Conservation (phyloP, 2,888 invertebrate genomes). For the Pegoplata infirma region DNA sequence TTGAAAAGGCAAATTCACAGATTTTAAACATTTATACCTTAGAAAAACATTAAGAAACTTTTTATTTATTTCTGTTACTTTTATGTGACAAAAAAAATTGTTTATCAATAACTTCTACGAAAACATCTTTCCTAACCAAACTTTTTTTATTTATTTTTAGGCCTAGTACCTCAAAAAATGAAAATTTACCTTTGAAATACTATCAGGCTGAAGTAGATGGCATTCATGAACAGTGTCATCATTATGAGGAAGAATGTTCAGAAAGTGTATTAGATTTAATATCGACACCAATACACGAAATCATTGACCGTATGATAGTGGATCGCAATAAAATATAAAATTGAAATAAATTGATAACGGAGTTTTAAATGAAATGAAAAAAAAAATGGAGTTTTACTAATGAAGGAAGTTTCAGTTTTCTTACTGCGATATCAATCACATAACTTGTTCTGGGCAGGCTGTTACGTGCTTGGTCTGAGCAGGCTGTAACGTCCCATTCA, state of each 20-base stretch:
- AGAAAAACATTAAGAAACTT: too few relatives aligned
- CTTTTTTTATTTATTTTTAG: slow-evolving; percentile 61
- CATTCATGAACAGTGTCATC: slow-evolving; percentile 67
- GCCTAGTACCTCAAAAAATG: slow-evolving; percentile 72
- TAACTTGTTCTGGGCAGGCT: too few relatives aligned
- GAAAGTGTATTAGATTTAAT: slow-evolving; percentile 72
- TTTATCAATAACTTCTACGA: too few relatives aligned
- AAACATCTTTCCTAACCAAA: too few relatives aligned
- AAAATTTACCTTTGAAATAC: slow-evolving; percentile 70
- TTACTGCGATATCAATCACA: too few relatives aligned
- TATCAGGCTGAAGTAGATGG: slow-evolving; percentile 75
- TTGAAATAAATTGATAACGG: slow-evolving; percentile 14
- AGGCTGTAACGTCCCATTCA: too few relatives aligned
- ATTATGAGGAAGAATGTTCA: slow-evolving; percentile 67
- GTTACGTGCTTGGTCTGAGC: too few relatives aligned
- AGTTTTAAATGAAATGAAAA: neutral
- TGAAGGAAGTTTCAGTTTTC: too few relatives aligned
- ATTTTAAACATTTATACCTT: too few relatives aligned
- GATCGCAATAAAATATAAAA: slow-evolving; percentile 32
- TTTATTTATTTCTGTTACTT: too few relatives aligned
- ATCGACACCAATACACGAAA: slow-evolving; percentile 71
- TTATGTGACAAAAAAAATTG: too few relatives aligned
- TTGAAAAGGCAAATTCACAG: too few relatives aligned
- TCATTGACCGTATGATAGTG: slow-evolving; percentile 64
- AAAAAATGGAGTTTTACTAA: neutral